Percentiles rank a stretch among this genome's conserved stretches.
Conservation (phyloP, 2,797 vertebrate genomes). For the Pseudopleuronectes americanus region DNA sequence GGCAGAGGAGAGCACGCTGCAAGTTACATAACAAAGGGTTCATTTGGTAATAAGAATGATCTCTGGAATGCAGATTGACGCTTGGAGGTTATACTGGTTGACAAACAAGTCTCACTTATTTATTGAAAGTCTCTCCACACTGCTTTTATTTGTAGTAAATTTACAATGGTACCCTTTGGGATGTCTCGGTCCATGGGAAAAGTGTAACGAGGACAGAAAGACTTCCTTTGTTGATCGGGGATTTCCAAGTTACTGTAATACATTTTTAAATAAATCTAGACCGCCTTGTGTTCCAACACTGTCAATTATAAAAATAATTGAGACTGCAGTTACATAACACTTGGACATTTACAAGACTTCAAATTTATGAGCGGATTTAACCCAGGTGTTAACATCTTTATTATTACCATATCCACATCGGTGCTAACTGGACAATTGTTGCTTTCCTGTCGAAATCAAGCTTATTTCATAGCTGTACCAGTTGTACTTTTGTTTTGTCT, state of each 20-base stretch:
- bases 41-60: not conserved
- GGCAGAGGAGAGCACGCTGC: not conserved
- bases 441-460: too few relatives aligned
- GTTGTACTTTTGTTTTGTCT: too few relatives aligned
- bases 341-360: not conserved
- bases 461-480: too few relatives aligned
- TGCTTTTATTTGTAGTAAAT: slow-evolving; percentile 30
- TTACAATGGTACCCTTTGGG: slow-evolving; percentile 22
- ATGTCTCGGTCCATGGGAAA: not conserved
- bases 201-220: slow-evolving; percentile 38
- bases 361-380: not conserved
- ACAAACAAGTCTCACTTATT: slow-evolving; percentile 35
- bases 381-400: not conserved
- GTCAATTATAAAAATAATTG: not conserved
- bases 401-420: too few relatives aligned
- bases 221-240: slow-evolving; percentile 42
- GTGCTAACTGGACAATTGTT: too few relatives aligned
- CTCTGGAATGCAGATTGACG: slow-evolving; percentile 19
- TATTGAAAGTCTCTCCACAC: slow-evolving; percentile 6
- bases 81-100: slow-evolving; percentile 44
- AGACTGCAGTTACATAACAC: slow-evolving; percentile 2
- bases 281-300: not conserved
- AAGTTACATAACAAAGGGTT: slow-evolving; percentile 51
- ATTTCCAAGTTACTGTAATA: slow-evolving; percentile 43
- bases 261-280: not conserved